Evolutionary conservation across 92 coral and sea anemone species (phyloP).

Genomic region (Metridium senile): DNA sequence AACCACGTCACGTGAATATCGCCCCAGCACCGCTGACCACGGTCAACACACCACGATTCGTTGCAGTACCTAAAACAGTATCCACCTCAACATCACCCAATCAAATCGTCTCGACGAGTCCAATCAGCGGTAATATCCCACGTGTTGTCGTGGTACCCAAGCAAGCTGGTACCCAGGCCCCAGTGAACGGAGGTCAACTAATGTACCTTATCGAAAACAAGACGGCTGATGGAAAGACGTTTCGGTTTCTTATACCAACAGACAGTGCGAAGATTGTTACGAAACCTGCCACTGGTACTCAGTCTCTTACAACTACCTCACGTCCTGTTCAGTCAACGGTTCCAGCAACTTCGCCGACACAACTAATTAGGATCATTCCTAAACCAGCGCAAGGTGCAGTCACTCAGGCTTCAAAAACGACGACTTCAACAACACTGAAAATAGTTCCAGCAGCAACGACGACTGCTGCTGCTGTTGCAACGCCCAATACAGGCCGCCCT

Average conservation of each 20-base stretch:
- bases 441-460: background rate
- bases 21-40: conserved; percentile 29
- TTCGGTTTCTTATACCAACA: conserved; percentile 21
- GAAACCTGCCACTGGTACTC: conserved; percentile 8
- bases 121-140: background rate
- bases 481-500: background rate
- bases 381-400: conserved; percentile 8
- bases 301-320: background rate
- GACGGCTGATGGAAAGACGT: conserved; percentile 31
- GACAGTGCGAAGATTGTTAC: conserved; percentile 17
- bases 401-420: conserved; percentile 3
- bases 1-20: conserved; percentile 17
- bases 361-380: conserved; percentile 22
- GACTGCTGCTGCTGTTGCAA: background rate
- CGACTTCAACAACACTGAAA: background rate
- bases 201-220: conserved; percentile 29
- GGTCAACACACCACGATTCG: background rate
- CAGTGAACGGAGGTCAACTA: conserved; percentile 23
- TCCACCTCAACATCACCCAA: background rate
- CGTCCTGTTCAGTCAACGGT: background rate
- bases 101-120: background rate
- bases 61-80: conserved; percentile 5
- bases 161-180: background rate
- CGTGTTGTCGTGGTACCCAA: conserved; percentile 33
- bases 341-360: background rate